Conservation (phyloP, 2,113 vertebrate genomes). For the Callocephalon fimbriatum region DNA sequence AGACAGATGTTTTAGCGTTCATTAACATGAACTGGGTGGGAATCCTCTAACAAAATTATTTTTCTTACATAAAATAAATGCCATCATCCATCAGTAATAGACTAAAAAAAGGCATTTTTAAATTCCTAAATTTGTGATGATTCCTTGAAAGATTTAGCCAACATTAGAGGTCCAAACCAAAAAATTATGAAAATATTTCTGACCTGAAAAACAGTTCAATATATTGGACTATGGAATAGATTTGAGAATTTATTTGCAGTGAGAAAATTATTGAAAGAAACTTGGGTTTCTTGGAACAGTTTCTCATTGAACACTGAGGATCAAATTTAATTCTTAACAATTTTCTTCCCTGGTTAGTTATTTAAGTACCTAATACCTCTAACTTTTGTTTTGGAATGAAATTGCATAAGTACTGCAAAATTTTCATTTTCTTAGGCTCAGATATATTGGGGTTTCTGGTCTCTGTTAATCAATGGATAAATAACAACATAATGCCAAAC, state of each 20-base stretch:
- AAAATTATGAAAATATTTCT: neutral
- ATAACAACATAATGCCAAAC: neutral
- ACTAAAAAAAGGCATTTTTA: neutral
- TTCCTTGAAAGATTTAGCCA: neutral
- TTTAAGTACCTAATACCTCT: neutral
- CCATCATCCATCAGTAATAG: neutral
- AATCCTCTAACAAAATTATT: neutral
- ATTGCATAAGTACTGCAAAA: neutral
- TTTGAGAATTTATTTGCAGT: neutral
- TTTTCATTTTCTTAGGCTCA: neutral
- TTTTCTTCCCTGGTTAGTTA: neutral
- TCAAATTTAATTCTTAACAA: neutral
- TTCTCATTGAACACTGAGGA: neutral
- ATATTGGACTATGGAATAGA: neutral
- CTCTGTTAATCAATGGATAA: neutral
- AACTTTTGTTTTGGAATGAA: neutral
- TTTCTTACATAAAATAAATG: neutral
- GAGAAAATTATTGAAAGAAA: neutral
- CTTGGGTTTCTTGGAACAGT: neutral
- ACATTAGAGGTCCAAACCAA: neutral
- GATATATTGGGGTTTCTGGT: neutral
- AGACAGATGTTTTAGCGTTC: neutral
- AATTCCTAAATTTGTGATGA: neutral
- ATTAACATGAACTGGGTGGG: neutral
- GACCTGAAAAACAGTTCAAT: neutral